These are phyloP conservation scores for Mimumesa dahlbomi DNA, from an alignment of 2,888 invertebrate species.

Conservation along the genomic window DNA sequence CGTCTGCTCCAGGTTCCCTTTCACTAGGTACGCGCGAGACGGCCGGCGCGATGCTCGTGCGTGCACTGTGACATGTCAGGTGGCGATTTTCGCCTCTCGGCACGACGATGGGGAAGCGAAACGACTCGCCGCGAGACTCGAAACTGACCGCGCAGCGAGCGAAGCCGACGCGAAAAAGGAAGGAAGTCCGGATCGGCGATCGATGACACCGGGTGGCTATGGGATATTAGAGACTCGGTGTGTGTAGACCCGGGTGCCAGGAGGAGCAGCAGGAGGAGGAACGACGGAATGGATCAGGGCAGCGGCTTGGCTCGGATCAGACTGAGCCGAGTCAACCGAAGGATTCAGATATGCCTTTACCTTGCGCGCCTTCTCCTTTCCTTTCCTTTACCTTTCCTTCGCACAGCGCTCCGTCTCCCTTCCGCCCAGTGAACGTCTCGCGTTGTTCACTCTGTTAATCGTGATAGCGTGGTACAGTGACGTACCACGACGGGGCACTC, in stretches of 20 bases:
- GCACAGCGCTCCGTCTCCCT: conserved; percentile 52
- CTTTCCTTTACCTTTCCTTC: conserved; percentile 58
- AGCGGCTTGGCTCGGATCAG: conserved; percentile 71
- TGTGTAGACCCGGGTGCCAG: conserved; percentile 4
- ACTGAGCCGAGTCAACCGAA: conserved; percentile 72
- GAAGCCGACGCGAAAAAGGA: conserved; percentile 34
- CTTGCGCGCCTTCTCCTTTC: conserved; percentile 68
- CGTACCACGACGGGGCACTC: conserved; percentile 43
- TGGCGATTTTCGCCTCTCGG: conserved; percentile 37
- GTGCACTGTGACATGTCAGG: conserved; percentile 55
- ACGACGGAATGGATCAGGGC: conserved; percentile 62
- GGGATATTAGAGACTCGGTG: conserved; percentile 7
- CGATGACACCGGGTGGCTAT: conserved; percentile 45
- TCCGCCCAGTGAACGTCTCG: conserved; percentile 44
- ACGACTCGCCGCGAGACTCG: conserved; percentile 30
- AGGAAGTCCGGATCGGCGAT: conserved; percentile 54
- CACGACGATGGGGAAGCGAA: conserved; percentile 22
- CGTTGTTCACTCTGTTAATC: conserved; percentile 68
- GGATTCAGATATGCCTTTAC: conserved; percentile 74
- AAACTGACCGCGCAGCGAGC: conserved; percentile 48
- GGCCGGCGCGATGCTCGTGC: conserved; percentile 35
- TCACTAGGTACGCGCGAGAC: conserved; percentile 44
- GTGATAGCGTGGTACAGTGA: conserved; percentile 67
- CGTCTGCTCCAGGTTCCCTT: conserved; percentile 29
- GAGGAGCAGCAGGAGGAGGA: not conserved